A percentile compares a stretch with the other conserved stretches of the same genome.
phyloP scores from a whole-genome alignment of 2,113 vertebrate species.

The Chlamydotis undulata region DNA sequence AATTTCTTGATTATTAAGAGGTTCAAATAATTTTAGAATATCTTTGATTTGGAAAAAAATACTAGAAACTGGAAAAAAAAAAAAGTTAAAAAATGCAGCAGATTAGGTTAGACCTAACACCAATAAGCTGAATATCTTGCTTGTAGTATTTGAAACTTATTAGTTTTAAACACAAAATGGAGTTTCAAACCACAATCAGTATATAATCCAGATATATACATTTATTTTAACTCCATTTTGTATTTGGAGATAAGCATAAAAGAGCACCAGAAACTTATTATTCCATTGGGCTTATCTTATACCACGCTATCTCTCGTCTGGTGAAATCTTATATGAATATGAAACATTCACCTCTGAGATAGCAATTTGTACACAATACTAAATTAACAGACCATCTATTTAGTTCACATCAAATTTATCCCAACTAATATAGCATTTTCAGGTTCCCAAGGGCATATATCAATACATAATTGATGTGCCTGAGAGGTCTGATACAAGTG shows the following conservation, averaged over 20 bases:
- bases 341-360: background rate
- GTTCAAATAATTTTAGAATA: background rate
- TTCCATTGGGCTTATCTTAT: background rate
- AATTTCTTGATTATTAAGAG: background rate
- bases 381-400: constrained; percentile 1
- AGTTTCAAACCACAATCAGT: background rate
- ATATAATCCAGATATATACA: background rate
- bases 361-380: background rate
- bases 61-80: background rate
- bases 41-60: background rate
- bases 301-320: background rate
- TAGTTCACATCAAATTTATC: constrained; percentile 18
- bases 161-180: background rate
- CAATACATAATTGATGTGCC: background rate
- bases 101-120: background rate
- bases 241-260: background rate
- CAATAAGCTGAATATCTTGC: too few relatives aligned
- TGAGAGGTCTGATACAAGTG: background rate
- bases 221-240: background rate
- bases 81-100: background rate
- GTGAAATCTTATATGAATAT: background rate
- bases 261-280: background rate
- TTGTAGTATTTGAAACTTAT: background rate
- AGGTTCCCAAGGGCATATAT: background rate
- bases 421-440: background rate